Evolutionary conservation across 2,113 vertebrate genomes (phyloP).

Genomic region (Salvator merianae): DNA sequence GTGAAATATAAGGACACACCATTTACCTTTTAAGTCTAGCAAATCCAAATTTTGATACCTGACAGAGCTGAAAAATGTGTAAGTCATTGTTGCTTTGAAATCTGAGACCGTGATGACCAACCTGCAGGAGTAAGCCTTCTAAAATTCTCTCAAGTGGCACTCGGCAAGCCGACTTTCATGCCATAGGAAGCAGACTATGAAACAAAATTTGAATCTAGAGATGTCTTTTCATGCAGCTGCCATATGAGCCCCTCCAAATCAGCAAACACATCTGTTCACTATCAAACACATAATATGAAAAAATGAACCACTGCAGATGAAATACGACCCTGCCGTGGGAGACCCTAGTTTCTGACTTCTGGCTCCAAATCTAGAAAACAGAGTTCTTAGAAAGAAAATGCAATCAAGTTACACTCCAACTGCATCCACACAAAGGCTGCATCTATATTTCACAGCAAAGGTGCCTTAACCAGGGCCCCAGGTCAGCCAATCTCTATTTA

Average conservation of each 20-base stretch:
- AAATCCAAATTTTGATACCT: conserved; percentile 3
- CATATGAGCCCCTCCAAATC: neutral
- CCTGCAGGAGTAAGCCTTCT: neutral
- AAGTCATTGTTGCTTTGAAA: neutral
- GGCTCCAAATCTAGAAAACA: neutral
- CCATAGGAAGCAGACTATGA: neutral
- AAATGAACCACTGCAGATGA: neutral
- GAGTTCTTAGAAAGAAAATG: too few relatives aligned
- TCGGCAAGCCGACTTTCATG: neutral
- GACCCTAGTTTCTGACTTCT: neutral
- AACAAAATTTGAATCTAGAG: neutral
- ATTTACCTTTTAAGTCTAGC: conserved; percentile 10
- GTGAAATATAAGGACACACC: neutral
- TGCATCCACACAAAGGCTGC: too few relatives aligned
- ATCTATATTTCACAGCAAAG: too few relatives aligned
- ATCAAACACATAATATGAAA: neutral
- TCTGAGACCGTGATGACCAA: neutral
- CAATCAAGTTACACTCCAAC: too few relatives aligned
- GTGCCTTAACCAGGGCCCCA: too few relatives aligned
- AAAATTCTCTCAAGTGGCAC: neutral
- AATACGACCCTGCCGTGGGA: neutral
- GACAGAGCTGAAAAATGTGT: neutral
- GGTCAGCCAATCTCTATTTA: too few relatives aligned
- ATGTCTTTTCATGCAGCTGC: neutral
- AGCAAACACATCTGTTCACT: neutral